These are phyloP conservation scores for Xyrichtys novacula DNA, from an alignment of 2,797 vertebrate genomes.

Conservation along the genomic window DNA sequence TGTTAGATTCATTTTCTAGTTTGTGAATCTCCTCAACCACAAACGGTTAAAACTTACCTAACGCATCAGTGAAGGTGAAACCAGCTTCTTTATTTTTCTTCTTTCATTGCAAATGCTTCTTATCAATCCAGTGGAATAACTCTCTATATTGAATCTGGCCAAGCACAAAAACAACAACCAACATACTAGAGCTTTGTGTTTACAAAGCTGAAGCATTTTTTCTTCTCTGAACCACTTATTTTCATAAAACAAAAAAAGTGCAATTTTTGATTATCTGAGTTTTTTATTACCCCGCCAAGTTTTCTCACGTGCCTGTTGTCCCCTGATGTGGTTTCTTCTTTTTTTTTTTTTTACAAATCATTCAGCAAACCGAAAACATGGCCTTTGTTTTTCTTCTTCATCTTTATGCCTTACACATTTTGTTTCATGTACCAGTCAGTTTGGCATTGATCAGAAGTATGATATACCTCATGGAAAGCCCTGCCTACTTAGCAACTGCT, in stretches of 20 bases:
- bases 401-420: conserved; percentile 45
- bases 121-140: not conserved
- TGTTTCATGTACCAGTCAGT: conserved; percentile 43
- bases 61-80: conserved; percentile 12
- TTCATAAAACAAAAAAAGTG: conserved; percentile 45
- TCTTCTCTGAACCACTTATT: conserved; percentile 30
- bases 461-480: conserved; percentile 78
- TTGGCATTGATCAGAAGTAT: conserved; percentile 64
- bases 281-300: conserved; percentile 22
- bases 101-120: conserved; percentile 4
- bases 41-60: not conserved
- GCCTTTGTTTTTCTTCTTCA: conserved; percentile 46
- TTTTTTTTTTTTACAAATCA: conserved; percentile 10
- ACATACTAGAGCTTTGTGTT: conserved; percentile 31
- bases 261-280: conserved; percentile 38
- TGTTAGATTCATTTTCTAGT: not conserved
- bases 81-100: conserved; percentile 13
- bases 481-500: conserved; percentile 68
- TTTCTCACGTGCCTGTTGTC: conserved; percentile 34
- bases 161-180: conserved; percentile 50
- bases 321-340: conserved; percentile 17
- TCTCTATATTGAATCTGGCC: not conserved
- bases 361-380: conserved; percentile 23
- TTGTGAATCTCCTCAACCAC: conserved; percentile 17
- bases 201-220: conserved; percentile 14